A percentile compares a stretch with the other conserved stretches of the same genome.
Conservation (phyloP, 2,888 invertebrate genomes). For the Chrysolina oricalcia region DNA sequence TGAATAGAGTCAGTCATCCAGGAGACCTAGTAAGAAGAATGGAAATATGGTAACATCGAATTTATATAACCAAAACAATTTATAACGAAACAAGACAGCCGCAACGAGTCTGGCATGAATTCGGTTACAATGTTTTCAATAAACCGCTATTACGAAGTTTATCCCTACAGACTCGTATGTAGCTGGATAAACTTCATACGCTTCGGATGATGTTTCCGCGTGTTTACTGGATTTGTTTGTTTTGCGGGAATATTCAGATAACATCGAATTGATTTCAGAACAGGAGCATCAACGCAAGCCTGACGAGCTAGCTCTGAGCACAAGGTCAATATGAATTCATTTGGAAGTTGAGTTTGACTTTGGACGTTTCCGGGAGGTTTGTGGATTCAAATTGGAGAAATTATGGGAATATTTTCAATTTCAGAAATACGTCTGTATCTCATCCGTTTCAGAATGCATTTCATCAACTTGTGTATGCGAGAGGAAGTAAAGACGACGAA, state of each 20-base stretch:
- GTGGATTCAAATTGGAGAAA: no score
- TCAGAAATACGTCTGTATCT: no score
- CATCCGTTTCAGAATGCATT: no score
- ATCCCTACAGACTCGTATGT: not conserved
- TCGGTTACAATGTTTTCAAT: not conserved
- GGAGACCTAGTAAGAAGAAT: no score
- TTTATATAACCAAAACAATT: not conserved
- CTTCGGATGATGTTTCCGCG: not conserved
- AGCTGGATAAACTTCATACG: not conserved
- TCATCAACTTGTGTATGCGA: no score
- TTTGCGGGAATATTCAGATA: not conserved
- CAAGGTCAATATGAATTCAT: not conserved
- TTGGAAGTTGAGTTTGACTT: not conserved
- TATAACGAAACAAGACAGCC: not conserved
- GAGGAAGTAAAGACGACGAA: no score
- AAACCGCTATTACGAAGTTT: not conserved
- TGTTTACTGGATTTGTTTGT: conserved; percentile 1
- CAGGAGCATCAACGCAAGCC: not conserved
- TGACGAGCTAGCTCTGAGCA: not conserved
- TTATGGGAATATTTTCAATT: no score
- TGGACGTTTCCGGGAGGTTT: not conserved
- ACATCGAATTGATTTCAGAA: not conserved
- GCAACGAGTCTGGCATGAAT: not conserved
- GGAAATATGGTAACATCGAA: no score
- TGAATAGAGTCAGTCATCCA: no score